Evolutionary conservation across 2,797 vertebrate species (phyloP).

Genomic region (Semotilus atromaculatus): DNA sequence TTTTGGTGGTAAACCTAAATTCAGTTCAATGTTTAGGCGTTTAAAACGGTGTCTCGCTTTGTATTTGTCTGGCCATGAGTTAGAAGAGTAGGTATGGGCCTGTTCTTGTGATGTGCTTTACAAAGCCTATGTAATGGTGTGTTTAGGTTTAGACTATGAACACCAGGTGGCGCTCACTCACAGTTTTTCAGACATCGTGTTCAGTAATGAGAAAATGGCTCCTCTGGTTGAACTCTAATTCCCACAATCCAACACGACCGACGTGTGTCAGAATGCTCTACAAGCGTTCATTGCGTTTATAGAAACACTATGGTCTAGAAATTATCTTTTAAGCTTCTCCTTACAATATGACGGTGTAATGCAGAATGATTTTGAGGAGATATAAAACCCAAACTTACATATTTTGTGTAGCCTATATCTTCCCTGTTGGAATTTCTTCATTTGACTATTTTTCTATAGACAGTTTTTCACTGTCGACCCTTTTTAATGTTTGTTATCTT

Average conservation of each 20-base stretch:
- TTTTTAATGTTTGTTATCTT: background rate
- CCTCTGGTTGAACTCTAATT: background rate
- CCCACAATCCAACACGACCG: conserved; percentile 32
- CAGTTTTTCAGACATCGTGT: background rate
- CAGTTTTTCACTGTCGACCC: background rate
- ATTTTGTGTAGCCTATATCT: background rate
- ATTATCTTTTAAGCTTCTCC: rapidly evolving
- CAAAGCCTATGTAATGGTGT: background rate
- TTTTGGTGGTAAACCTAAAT: background rate
- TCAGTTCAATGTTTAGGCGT: background rate
- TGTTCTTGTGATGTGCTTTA: background rate
- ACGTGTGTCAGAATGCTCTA: background rate
- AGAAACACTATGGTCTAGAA: background rate
- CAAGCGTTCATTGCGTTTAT: background rate
- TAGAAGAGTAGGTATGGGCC: background rate
- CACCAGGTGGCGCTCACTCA: background rate
- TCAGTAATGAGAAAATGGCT: conserved; percentile 11
- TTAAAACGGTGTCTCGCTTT: background rate
- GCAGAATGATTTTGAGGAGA: background rate
- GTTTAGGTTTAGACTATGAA: no score
- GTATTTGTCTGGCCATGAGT: background rate
- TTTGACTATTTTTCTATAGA: background rate
- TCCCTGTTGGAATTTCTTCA: background rate
- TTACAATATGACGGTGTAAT: background rate
- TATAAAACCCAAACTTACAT: background rate